These are phyloP conservation scores for Sinonovacula constricta DNA, from an alignment of 1,140 invertebrate species.

Conservation along the genomic window DNA sequence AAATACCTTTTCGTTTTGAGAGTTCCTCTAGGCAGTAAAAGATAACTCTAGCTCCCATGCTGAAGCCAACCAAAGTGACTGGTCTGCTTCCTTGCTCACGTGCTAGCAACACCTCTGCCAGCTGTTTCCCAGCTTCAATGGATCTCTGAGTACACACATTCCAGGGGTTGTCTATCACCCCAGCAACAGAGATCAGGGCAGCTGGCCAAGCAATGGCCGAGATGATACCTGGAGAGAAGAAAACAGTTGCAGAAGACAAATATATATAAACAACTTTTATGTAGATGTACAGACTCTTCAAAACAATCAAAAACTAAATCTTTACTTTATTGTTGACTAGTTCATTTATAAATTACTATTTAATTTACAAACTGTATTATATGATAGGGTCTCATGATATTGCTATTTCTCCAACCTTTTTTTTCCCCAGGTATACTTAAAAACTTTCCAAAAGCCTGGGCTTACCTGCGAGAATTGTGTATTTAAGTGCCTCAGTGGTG, in stretches of 20 bases:
- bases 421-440: too few relatives aligned
- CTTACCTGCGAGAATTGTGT: conserved; percentile 84
- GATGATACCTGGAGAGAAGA: conserved; percentile 83
- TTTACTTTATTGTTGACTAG: too few relatives aligned
- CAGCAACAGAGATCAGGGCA: conserved; percentile 83
- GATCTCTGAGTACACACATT: conserved; percentile 85
- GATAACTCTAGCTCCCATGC: conserved; percentile 86
- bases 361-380: too few relatives aligned
- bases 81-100: conserved; percentile 85
- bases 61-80: conserved; percentile 86
- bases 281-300: too few relatives aligned
- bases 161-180: conserved; percentile 88
- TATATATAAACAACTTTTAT: too few relatives aligned
- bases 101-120: conserved; percentile 84
- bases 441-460: too few relatives aligned
- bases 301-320: too few relatives aligned
- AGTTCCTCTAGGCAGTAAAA: conserved; percentile 83
- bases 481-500: conserved; percentile 87
- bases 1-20: conserved; percentile 75
- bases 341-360: too few relatives aligned
- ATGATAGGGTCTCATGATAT: too few relatives aligned
- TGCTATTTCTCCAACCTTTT: too few relatives aligned
- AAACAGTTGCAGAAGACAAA: too few relatives aligned
- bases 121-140: conserved; percentile 83
- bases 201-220: conserved; percentile 86